A percentile compares a stretch with the other conserved stretches of the same genome.
Conservation (phyloP, 2,113 vertebrate species). For the Oncorhynchus masou region DNA sequence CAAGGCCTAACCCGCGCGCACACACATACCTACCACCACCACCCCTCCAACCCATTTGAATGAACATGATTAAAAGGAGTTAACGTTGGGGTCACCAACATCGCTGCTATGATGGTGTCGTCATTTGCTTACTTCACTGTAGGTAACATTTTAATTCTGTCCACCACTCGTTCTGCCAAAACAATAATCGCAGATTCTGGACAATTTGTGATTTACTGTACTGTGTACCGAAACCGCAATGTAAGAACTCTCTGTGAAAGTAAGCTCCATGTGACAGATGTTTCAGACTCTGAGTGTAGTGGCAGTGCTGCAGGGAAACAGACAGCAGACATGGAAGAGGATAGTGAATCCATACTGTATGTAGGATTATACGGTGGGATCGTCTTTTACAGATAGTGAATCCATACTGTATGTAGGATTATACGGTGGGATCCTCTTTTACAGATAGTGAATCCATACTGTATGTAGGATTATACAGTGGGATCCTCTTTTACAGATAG, state of each 20-base stretch:
- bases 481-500: no score
- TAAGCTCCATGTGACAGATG: constrained; percentile 11
- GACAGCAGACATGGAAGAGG: constrained; percentile 2
- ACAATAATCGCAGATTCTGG: constrained; percentile 9
- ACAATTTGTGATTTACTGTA: constrained; percentile 20
- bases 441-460: no score
- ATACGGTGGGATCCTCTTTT: no score
- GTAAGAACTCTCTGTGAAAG: constrained; percentile 6
- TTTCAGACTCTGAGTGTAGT: constrained; percentile 8
- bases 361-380: no score
- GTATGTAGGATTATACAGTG: no score
- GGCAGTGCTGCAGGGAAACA: constrained; percentile 30
- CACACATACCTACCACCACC: no score
- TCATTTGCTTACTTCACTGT: constrained; percentile 17
- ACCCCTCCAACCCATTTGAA: neutral
- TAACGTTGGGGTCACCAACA: constrained; percentile 5
- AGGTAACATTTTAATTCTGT: constrained; percentile 20
- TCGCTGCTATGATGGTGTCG: neutral
- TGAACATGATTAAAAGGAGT: constrained; percentile 10
- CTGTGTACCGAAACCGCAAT: constrained; percentile 10
- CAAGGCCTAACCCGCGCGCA: neutral
- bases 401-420: no score
- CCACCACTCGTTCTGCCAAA: neutral
- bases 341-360: no score
- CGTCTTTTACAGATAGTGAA: no score